Evolutionary conservation across 2,113 vertebrate genomes (phyloP).

Genomic region (Conger conger): DNA sequence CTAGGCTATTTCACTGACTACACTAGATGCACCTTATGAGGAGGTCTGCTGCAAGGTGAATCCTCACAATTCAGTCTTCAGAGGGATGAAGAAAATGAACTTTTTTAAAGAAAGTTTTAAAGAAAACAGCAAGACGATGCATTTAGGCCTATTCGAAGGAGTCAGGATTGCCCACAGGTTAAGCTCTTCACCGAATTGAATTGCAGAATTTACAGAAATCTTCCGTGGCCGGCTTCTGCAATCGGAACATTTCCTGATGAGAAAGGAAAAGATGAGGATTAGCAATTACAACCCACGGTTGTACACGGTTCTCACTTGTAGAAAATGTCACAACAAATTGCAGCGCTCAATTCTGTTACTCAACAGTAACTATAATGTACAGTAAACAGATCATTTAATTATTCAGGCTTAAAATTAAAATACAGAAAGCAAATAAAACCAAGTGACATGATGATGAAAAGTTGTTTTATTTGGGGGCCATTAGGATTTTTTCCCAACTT

Average conservation of each 20-base stretch:
- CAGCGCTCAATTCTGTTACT: no score
- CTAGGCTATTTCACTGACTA: slow-evolving; percentile 91
- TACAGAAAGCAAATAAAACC: no score
- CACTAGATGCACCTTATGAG: slow-evolving; percentile 99
- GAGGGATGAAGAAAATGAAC: neutral
- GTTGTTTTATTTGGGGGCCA: no score
- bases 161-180: neutral
- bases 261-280: neutral
- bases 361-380: no score
- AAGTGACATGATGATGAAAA: no score
- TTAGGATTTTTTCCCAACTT: neutral
- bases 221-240: neutral
- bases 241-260: neutral
- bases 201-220: no score
- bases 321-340: neutral
- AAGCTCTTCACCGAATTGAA: neutral
- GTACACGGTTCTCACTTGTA: neutral
- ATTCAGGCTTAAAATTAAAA: no score
- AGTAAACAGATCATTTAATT: no score
- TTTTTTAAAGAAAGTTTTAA: neutral
- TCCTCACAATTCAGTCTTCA: neutral
- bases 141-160: neutral
- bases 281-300: neutral
- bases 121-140: neutral
- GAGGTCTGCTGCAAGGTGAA: slow-evolving; percentile 54